phyloP scores from a whole-genome alignment of 2,888 invertebrate genomes.

The Acrocyrtus sp. region DNA sequence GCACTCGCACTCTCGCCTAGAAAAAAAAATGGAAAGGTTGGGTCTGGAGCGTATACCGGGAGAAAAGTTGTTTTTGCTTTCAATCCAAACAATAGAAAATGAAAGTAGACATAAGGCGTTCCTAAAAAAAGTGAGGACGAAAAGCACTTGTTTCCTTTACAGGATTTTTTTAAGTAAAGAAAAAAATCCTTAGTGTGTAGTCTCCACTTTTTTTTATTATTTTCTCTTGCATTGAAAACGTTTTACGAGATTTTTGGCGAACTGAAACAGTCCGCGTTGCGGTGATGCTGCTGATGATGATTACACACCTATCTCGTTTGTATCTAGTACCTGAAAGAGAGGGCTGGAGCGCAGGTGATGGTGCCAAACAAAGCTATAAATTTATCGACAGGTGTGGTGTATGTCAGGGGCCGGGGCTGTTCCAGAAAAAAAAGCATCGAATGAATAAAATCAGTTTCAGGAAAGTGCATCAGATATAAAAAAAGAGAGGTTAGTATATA shows the following conservation, averaged over 20 bases:
- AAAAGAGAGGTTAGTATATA: too few relatives aligned
- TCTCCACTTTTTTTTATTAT: background rate
- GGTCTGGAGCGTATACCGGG: too few relatives aligned
- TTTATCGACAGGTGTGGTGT: slow-evolving; percentile 37
- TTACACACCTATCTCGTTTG: slow-evolving; percentile 1
- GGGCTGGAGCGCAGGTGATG: slow-evolving; percentile 28
- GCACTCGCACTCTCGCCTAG: background rate
- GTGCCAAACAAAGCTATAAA: slow-evolving; percentile 23
- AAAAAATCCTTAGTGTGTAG: background rate
- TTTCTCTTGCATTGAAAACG: background rate
- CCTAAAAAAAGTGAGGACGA: too few relatives aligned
- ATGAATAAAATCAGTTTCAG: too few relatives aligned
- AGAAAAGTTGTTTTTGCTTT: background rate
- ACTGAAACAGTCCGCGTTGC: background rate
- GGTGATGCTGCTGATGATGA: slow-evolving; percentile 14
- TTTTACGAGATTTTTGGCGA: background rate
- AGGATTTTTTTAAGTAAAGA: background rate
- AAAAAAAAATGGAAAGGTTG: background rate
- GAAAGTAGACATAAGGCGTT: too few relatives aligned
- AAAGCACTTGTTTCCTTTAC: background rate
- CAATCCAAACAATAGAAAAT: too few relatives aligned
- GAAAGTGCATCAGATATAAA: background rate
- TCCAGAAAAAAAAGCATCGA: background rate
- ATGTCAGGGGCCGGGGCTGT: background rate
- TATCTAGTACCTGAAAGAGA: background rate